Percentiles rank a stretch among this genome's conserved stretches.
Conservation (phyloP, 1,140 invertebrate genomes). For the Grapholita molesta region DNA sequence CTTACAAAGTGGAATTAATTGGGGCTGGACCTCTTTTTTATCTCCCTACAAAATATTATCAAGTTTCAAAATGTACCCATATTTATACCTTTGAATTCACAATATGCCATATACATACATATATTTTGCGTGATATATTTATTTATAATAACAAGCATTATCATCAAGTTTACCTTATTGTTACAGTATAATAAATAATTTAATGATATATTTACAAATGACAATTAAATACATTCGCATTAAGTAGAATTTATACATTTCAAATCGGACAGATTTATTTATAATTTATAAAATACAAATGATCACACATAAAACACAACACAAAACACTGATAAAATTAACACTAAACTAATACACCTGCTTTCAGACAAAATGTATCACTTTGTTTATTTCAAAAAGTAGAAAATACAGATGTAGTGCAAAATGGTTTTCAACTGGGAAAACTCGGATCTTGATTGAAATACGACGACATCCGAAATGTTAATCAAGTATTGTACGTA, state of each 20-base stretch:
- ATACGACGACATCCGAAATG: no score
- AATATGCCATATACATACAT: no score
- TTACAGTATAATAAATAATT: background rate
- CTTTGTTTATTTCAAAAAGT: no score
- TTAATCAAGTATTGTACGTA: no score
- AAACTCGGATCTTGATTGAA: no score
- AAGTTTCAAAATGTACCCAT: no score
- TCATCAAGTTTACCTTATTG: background rate
- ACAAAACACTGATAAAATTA: background rate
- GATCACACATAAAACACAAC: background rate
- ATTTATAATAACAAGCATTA: background rate
- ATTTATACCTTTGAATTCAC: no score
- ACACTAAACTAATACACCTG: background rate
- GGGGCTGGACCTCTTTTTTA: no score
- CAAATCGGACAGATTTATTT: constrained; percentile 10
- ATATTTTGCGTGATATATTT: background rate
- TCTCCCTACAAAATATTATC: no score
- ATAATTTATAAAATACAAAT: background rate
- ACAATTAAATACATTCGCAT: background rate
- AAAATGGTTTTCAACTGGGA: no score
- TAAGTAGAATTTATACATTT: background rate
- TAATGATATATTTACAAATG: constrained; percentile 9
- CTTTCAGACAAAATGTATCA: background rate
- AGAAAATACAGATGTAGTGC: no score
- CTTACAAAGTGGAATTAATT: no score